Evolutionary conservation across 2,113 vertebrate species (phyloP), one percentile per base, ranked within the genome.

Genomic region (Callithrix jacchus): DNA sequence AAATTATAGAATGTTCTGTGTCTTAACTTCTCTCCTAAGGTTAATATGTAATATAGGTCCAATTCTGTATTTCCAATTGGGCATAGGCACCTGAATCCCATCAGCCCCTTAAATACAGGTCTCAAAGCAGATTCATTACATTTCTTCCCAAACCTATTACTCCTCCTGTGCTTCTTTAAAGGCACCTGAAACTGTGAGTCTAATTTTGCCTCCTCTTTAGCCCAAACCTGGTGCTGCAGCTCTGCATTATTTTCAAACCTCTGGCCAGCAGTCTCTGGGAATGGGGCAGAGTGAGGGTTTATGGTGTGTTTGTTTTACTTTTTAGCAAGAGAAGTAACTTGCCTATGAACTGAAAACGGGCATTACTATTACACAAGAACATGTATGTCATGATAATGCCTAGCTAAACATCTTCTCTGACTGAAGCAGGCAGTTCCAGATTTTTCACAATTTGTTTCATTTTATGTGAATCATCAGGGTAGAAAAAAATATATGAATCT

Each of bases 301-400:
- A 32, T 17, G 6, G 61, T 23, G 30, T 92, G 52, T 79, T 25
- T 66, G n/a, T 56, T 66, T 52, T 17, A n/a, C 21, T 80, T 85
- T 81, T 71, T 73, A 70, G 64, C 32, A 64, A 94, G n/a, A 87
- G 70, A 35, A 84, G 1, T 47, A 73, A 87, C 9, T 58, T 37
- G 11, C 23, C 8, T 92, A 37, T 70, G 30, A 77, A 84, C 37
- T 76, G 47, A 80, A 91, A 74, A 49, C 13, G 32, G 25, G 30
- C 85, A 91, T 52, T 52, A 37, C 45, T n/a, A 94, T 92, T 45
- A 89, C 66, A 92, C 80, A 94, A 56, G 83, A 92, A 71, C 80
- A 18, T n/a, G 47, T 32, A 85, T 54, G 52, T 42, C 9, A 18
- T 58, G 56, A 45, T 68, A 83, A 90, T 49, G 30, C 7, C 18